Conservation (phyloP, 1,140 invertebrate genomes). For the Diorhabda elongata region DNA sequence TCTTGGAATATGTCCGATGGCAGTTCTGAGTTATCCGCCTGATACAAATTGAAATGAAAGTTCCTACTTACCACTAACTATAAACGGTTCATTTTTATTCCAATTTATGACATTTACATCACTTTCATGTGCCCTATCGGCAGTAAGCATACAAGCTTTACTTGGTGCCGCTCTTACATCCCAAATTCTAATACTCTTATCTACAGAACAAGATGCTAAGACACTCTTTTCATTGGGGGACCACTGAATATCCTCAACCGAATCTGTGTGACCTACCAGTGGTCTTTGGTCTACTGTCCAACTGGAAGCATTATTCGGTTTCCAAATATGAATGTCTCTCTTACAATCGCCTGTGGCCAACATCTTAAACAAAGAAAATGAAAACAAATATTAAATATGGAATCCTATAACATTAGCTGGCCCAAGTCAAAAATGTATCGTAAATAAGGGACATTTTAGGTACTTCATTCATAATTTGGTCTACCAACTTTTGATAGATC, state of each 20-base stretch:
- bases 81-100: constrained; percentile 88
- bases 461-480: too few relatives aligned
- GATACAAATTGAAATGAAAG: too few relatives aligned
- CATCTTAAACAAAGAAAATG: constrained; percentile 50
- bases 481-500: too few relatives aligned
- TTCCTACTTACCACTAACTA: constrained; percentile 67
- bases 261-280: constrained; percentile 80
- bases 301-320: constrained; percentile 63
- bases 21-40: too few relatives aligned
- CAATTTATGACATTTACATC: constrained; percentile 98
- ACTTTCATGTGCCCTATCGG: constrained; percentile 77
- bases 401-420: too few relatives aligned
- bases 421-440: too few relatives aligned
- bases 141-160: constrained; percentile 91
- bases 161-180: constrained; percentile 79
- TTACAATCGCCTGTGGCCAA: constrained; percentile 88
- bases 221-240: constrained; percentile 94
- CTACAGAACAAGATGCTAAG: constrained; percentile 92
- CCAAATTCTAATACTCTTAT: constrained; percentile 87
- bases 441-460: too few relatives aligned
- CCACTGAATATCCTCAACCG: constrained; percentile 99
- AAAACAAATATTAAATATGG: too few relatives aligned
- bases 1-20: too few relatives aligned
- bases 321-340: constrained; percentile 92
- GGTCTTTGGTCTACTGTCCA: constrained; percentile 90